phyloP scores from a whole-genome alignment of 2,888 invertebrate species.

The Bombylius major region DNA sequence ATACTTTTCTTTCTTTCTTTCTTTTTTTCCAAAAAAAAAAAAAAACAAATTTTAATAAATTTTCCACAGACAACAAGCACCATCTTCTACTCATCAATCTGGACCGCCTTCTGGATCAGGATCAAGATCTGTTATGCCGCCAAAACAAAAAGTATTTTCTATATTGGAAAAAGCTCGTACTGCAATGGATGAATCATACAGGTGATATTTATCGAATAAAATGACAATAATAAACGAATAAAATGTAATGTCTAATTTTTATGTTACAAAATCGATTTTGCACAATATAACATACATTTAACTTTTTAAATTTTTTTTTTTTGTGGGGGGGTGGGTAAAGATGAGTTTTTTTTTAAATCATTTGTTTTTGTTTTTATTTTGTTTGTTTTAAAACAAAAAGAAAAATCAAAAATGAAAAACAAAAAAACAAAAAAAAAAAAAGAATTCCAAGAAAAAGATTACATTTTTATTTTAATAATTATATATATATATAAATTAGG shows the following conservation, averaged over 20 bases:
- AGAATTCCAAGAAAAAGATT: background rate
- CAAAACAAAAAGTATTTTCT: conserved; percentile 71
- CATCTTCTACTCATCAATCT: conserved; percentile 18
- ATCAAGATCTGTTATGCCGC: conserved; percentile 45
- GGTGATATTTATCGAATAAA: conserved; percentile 29
- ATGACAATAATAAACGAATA: too few species aligned
- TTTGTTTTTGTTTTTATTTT: too few species aligned
- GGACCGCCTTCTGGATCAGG: conserved; percentile 17
- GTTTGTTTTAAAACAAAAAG: background rate
- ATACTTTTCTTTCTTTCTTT: too few species aligned
- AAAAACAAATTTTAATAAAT: background rate
- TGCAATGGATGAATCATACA: conserved; percentile 69
- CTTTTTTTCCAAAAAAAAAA: too few species aligned
- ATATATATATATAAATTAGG: background rate
- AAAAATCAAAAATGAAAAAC: background rate
- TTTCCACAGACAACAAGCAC: background rate
- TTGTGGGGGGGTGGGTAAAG: too few species aligned
- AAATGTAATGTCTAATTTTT: too few species aligned
- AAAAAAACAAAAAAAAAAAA: background rate
- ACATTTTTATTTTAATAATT: background rate
- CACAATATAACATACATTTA: too few species aligned
- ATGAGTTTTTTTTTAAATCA: too few species aligned
- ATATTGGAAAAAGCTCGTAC: conserved; percentile 69
- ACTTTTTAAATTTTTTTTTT: too few species aligned
- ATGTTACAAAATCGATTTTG: too few species aligned